phyloP scores from a whole-genome alignment of 2,888 invertebrate species.

The Macrophya annulata region DNA sequence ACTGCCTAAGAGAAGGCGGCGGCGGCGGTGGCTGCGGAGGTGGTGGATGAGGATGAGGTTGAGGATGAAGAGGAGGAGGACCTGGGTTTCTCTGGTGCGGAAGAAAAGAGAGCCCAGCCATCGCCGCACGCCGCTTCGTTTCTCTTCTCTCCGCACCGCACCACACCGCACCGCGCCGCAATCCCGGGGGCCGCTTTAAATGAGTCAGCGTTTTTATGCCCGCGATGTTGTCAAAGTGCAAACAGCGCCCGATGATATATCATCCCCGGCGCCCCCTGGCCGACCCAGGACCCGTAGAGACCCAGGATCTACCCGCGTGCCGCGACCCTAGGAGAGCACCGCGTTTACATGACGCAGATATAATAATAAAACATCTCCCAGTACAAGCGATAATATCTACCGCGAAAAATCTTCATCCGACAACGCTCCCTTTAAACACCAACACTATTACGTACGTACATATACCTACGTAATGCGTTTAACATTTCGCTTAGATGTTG shows the following conservation, averaged over 20 bases:
- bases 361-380: conserved; percentile 65
- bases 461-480: background rate
- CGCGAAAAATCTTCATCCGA: conserved; percentile 32
- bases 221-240: conserved; percentile 80
- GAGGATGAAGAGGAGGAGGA: conserved; percentile 46
- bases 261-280: conserved; percentile 72
- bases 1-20: conserved; percentile 46
- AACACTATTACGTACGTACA: background rate
- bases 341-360: conserved; percentile 56
- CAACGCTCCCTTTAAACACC: background rate
- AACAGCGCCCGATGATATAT: conserved; percentile 79
- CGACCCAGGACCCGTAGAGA: conserved; percentile 63
- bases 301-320: conserved; percentile 57
- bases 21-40: conserved; percentile 51
- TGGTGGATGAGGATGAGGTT: conserved; percentile 5
- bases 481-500: background rate
- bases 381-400: conserved; percentile 64
- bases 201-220: conserved; percentile 80
- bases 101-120: conserved; percentile 54
- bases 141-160: conserved; percentile 67
- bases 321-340: conserved; percentile 58
- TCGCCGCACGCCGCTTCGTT: conserved; percentile 67
- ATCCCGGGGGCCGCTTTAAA: conserved; percentile 79
- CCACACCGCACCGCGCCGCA: conserved; percentile 71
- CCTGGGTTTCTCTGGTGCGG: conserved; percentile 62